Conservation (phyloP, 2,888 invertebrate species). For the Marasmarcha lunaedactyla region DNA sequence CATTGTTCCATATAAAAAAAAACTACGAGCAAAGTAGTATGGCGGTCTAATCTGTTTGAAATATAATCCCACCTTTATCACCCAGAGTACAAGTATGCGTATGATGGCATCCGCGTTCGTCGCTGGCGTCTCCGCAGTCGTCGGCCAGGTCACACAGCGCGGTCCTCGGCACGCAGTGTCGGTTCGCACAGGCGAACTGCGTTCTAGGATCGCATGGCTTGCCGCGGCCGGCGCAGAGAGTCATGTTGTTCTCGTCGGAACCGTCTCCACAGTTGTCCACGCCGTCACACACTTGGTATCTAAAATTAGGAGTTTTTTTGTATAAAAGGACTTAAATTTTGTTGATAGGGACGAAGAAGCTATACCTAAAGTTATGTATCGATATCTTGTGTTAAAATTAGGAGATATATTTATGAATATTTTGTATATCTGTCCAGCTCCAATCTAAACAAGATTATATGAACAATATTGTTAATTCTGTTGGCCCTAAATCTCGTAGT, state of each 20-base stretch:
- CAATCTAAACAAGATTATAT: no score
- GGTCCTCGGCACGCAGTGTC: conserved; percentile 81
- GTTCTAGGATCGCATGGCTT: conserved; percentile 81
- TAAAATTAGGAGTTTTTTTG: conserved; percentile 15
- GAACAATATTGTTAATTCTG: no score
- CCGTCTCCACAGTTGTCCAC: conserved; percentile 95
- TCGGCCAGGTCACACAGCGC: conserved; percentile 90
- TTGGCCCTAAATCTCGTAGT: no score
- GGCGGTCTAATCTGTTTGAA: no score
- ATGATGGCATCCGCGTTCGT: conserved; percentile 90
- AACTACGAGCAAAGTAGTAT: no score
- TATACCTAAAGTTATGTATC: no score
- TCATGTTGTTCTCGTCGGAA: conserved; percentile 95
- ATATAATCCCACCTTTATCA: conserved; percentile 50
- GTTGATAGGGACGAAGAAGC: not conserved
- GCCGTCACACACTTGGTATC: conserved; percentile 90
- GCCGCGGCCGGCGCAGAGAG: conserved; percentile 81
- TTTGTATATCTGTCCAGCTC: no score
- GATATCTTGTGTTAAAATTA: no score
- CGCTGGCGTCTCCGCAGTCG: conserved; percentile 91
- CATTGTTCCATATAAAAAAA: no score
- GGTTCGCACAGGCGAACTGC: conserved; percentile 91
- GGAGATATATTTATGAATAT: no score
- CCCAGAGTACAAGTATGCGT: conserved; percentile 64
- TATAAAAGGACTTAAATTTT: no score